Percentiles rank a stretch among this genome's conserved stretches.
Conservation (phyloP, 2,113 vertebrate species). For the Limanda limanda region DNA sequence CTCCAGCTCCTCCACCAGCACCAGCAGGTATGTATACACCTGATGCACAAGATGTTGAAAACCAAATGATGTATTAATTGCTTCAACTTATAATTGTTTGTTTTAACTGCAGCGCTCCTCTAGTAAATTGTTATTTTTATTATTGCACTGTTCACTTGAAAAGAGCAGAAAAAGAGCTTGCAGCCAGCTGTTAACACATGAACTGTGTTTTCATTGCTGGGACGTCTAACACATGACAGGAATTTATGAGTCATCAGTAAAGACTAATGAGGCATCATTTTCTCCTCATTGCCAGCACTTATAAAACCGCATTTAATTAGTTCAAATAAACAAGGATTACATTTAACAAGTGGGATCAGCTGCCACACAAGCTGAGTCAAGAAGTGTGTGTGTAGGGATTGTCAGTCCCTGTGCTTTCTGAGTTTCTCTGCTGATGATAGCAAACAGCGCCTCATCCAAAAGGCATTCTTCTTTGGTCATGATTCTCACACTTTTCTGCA, state of each 20-base stretch:
- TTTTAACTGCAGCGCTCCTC: slow-evolving; percentile 2
- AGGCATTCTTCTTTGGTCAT: slow-evolving; percentile 55
- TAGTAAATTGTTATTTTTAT: not conserved
- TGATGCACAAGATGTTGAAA: slow-evolving; percentile 47
- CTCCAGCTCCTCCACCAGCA: slow-evolving; percentile 61
- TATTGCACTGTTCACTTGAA: not conserved
- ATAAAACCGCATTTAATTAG: slow-evolving; percentile 30
- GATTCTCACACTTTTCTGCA: slow-evolving; percentile 68
- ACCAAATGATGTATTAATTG: not conserved
- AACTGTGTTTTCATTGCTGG: not conserved
- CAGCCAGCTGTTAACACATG: not conserved
- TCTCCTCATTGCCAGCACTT: slow-evolving; percentile 11
- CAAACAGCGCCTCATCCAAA: slow-evolving; percentile 53
- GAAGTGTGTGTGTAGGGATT: not conserved
- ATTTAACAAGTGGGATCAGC: slow-evolving; percentile 13
- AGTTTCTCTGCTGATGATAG: slow-evolving; percentile 46
- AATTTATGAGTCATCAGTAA: slow-evolving; percentile 50
- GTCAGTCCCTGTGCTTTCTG: slow-evolving; percentile 6
- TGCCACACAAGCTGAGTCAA: slow-evolving; percentile 31
- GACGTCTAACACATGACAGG: slow-evolving; percentile 5
- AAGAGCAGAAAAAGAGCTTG: not conserved
- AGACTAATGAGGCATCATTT: slow-evolving; percentile 15
- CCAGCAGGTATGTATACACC: slow-evolving; percentile 80
- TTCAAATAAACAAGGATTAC: slow-evolving; percentile 28
- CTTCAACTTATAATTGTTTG: not conserved